Evolutionary conservation across 1,140 invertebrate genomes (phyloP), one percentile per base, ranked within the genome.

Genomic region (Thrips palmi): DNA sequence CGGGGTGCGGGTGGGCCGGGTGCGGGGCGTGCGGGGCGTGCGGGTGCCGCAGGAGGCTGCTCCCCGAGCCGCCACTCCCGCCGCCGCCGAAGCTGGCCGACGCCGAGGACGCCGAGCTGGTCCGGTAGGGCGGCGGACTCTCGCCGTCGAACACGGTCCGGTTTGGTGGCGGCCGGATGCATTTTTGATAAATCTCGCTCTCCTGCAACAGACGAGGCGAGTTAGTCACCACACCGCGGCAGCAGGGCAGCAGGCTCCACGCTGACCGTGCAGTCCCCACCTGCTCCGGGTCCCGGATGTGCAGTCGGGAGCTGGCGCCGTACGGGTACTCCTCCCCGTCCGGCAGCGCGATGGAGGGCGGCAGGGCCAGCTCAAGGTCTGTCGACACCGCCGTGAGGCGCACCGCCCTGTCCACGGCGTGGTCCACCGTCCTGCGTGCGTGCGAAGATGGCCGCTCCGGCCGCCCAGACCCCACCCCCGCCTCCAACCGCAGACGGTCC

Each of bases 251-350:
- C 7, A 7, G 17, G 14, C 35, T n/a, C 6, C 3, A 11, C 14
- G 15, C 29, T 15, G 37, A 31, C 11, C 7, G n/a, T 4, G 22
- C 18, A 25, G 17, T 33, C 37, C 38, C 52, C 50, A 70, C 69
- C 66, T 72, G 69, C 49, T 71, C 69, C 38, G 63, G 59, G 54
- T 71, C 68, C 39, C 67, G 62, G 50, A 71, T 61, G 44, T 76
- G 69, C 41, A 74, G 56, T 45, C 64, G 61, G 41, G 64, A 63
- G 40, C 71, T 64, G 45, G 63, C 61, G 35, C 61, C 59, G 47
- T 70, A 73, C n/a, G 68, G 68, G 21, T 66, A 61, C 45, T 77
- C 73, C 52, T 77, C 75, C 33, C 74, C 74, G 54, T 77, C 74
- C 19, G 75, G 74, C 49, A 76, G 59, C 39, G 68, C 60, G 45